A percentile compares a stretch with the other conserved stretches of the same genome.
Evolutionary conservation across 1,140 invertebrate species (phyloP).

Genomic region (Bursaphelenchus mucronatus): DNA sequence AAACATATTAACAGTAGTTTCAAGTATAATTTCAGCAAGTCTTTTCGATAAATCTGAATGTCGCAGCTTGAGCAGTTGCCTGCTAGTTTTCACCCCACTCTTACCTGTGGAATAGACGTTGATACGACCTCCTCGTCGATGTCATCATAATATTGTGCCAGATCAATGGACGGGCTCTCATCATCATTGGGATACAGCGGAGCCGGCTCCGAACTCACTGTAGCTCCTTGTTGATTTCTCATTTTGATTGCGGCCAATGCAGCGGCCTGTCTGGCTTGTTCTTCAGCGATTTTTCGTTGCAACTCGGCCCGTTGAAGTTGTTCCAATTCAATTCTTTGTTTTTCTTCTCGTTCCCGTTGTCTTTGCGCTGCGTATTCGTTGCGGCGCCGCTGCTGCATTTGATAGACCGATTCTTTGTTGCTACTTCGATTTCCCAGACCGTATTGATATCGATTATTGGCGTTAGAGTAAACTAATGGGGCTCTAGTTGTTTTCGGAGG

Average conservation of each 20-base stretch:
- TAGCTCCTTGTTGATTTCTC: background rate
- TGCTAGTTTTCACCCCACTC: background rate
- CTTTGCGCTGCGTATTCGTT: conserved; percentile 19
- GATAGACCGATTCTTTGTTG: conserved; percentile 9
- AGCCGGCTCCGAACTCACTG: conserved; percentile 31
- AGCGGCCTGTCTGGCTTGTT: background rate
- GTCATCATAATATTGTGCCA: conserved; percentile 41
- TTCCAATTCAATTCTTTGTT: conserved; percentile 11
- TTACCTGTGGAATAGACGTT: conserved; percentile 37
- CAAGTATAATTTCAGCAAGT: background rate
- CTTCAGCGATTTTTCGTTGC: conserved; percentile 18
- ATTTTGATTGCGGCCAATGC: background rate
- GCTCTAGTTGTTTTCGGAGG: conserved; percentile 13
- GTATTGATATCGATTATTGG: background rate
- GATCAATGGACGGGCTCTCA: conserved; percentile 25
- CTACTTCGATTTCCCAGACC: background rate
- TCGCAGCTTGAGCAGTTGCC: background rate
- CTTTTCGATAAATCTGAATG: conserved; percentile 12
- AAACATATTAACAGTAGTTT: conserved; percentile 1
- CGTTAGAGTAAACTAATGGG: conserved; percentile 10
- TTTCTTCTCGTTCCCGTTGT: conserved; percentile 7
- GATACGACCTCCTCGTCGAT: conserved; percentile 39
- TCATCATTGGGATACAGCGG: conserved; percentile 41
- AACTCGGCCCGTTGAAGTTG: conserved; percentile 2
- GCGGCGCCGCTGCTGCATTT: conserved; percentile 11